Conservation (phyloP, 2,797 vertebrate genomes). For the Phrynocephalus guinanensis region DNA sequence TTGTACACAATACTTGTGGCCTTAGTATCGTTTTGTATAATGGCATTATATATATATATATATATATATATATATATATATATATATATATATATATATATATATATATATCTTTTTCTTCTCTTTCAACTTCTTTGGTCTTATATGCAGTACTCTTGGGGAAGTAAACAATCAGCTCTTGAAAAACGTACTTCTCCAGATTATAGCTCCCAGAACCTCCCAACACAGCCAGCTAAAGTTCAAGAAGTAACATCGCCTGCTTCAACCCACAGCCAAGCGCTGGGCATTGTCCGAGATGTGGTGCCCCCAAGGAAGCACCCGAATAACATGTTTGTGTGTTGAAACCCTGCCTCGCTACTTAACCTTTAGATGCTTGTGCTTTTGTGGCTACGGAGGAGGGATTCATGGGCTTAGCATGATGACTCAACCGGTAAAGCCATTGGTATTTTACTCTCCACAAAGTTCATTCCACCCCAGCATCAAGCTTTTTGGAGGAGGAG, state of each 20-base stretch:
- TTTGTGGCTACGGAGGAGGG: not conserved
- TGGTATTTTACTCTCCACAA: slow-evolving; percentile 16
- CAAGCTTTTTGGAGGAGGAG: slow-evolving; percentile 5
- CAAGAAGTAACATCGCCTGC: not conserved
- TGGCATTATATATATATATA: too few species aligned
- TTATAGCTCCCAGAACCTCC: not conserved
- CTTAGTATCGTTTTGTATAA: too few species aligned
- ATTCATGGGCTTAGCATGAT: not conserved
- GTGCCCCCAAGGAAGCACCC: not conserved
- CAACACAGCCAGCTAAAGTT: not conserved
- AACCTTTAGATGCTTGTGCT: not conserved
- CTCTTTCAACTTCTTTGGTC: not conserved
- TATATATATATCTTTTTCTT: not conserved
- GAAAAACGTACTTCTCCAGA: not conserved
- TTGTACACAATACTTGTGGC: too few species aligned
- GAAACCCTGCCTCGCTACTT: not conserved
- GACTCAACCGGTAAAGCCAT: slow-evolving; percentile 29
- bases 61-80: too few species aligned
- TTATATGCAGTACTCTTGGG: too few species aligned
- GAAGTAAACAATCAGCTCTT: not conserved
- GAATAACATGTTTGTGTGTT: not conserved
- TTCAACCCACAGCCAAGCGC: not conserved
- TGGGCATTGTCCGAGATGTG: too few species aligned
- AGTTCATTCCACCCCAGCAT: slow-evolving; percentile 24
- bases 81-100: too few species aligned